Evolutionary conservation across 2,113 vertebrate genomes (phyloP).

Genomic region (Hippolais icterina): DNA sequence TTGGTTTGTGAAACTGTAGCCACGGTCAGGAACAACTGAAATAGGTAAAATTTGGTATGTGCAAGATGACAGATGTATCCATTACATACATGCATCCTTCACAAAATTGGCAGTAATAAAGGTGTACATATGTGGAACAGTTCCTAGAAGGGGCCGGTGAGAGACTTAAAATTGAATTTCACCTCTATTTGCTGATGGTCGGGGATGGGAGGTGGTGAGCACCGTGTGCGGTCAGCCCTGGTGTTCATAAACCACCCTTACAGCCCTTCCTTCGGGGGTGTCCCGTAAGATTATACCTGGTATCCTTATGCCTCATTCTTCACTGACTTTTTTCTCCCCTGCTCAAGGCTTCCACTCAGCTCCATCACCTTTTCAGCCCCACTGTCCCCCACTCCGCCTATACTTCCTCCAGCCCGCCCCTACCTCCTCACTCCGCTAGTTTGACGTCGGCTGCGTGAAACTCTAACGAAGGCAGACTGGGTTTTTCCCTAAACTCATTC

Average conservation of each 20-base stretch:
- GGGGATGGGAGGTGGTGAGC: neutral
- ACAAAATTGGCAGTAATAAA: neutral
- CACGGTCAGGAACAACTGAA: fast-evolving
- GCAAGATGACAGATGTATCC: neutral
- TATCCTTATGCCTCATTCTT: neutral
- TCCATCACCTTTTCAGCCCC: neutral
- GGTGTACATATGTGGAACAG: no score
- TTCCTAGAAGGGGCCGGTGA: neutral
- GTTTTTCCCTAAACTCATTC: neutral
- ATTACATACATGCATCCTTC: neutral
- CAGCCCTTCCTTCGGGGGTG: fast-evolving
- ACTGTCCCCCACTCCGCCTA: fast-evolving
- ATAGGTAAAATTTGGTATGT: neutral
- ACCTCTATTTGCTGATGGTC: neutral
- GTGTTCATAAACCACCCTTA: neutral
- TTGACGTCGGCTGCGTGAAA: neutral
- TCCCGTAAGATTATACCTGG: fast-evolving
- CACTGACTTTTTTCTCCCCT: neutral
- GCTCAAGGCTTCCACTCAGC: neutral
- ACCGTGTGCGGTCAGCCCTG: neutral
- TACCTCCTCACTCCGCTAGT: neutral
- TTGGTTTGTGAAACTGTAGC: neutral
- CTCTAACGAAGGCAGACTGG: neutral
- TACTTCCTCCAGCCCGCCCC: neutral
- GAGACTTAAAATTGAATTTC: neutral